These are phyloP conservation scores for Passerina amoena DNA, from an alignment of 2,113 vertebrate genomes.

Conservation along the genomic window DNA sequence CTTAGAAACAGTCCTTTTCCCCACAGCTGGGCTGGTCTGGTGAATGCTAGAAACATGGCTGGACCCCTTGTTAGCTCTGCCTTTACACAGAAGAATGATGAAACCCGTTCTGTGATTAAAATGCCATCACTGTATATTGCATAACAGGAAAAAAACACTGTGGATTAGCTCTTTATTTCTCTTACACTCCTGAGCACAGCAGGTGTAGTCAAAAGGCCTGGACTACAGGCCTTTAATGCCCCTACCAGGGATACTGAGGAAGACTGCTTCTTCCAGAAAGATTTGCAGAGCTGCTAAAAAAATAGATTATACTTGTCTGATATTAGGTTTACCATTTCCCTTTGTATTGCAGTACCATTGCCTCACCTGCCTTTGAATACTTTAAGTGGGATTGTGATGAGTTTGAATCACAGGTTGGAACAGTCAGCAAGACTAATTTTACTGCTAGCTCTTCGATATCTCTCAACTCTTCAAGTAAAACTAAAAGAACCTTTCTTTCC, in stretches of 20 bases:
- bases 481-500: neutral
- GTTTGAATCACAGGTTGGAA: neutral
- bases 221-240: too few relatives aligned
- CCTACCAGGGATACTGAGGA: neutral
- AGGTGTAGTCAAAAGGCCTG: neutral
- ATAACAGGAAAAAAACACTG: neutral
- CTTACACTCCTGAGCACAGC: neutral
- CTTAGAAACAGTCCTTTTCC: neutral
- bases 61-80: neutral
- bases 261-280: neutral
- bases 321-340: neutral
- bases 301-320: neutral
- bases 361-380: conserved; percentile 35
- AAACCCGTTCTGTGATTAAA: neutral
- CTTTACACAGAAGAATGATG: neutral
- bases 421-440: neutral
- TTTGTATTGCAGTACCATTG: neutral
- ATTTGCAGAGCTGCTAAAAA: neutral
- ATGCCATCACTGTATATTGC: neutral
- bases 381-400: conserved; percentile 17
- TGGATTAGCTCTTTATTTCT: neutral
- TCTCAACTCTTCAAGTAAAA: neutral
- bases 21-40: neutral
- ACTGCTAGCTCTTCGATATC: neutral
- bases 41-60: neutral